Evolutionary conservation across 1,140 invertebrate species (phyloP).

Genomic region (Amyelois transitella): DNA sequence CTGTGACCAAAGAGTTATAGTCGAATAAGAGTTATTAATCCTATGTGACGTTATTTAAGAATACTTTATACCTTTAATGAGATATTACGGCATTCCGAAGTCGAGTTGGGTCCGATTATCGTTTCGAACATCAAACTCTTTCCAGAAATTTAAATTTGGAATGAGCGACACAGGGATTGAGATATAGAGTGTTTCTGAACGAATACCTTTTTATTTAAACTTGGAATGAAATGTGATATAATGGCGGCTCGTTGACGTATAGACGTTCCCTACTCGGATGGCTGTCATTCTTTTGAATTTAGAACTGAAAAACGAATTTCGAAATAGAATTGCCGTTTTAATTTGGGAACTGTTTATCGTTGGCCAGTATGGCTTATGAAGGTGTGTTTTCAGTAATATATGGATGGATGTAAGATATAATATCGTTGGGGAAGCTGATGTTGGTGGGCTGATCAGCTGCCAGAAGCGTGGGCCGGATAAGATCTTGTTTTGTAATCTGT

Average conservation of each 20-base stretch:
- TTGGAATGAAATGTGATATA: constrained; percentile 46
- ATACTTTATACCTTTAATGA: constrained; percentile 57
- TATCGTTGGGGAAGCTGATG: constrained; percentile 24
- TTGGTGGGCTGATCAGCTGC: no score
- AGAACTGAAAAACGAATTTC: constrained; percentile 11
- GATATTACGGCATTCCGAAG: constrained; percentile 66
- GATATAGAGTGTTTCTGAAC: constrained; percentile 56
- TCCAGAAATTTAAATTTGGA: constrained; percentile 72
- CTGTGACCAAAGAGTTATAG: constrained; percentile 27
- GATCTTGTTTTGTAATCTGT: constrained; percentile 35
- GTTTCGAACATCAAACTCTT: constrained; percentile 65
- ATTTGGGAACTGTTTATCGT: background rate
- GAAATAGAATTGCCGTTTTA: background rate
- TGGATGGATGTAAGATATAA: constrained; percentile 30
- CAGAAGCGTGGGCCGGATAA: constrained; percentile 50
- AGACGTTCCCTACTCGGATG: constrained; percentile 22
- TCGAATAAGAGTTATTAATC: constrained; percentile 22
- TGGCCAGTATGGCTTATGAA: constrained; percentile 3
- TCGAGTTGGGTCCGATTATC: constrained; percentile 56
- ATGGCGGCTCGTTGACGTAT: constrained; percentile 43
- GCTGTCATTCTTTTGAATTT: constrained; percentile 23
- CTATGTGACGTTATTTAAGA: constrained; percentile 31
- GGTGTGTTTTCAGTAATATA: constrained; percentile 35
- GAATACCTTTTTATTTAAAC: constrained; percentile 51
- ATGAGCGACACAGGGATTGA: constrained; percentile 47